A percentile compares a stretch with the other conserved stretches of the same genome.
phyloP scores from a whole-genome alignment of 2,888 invertebrate genomes.

The Thyatira batis region DNA sequence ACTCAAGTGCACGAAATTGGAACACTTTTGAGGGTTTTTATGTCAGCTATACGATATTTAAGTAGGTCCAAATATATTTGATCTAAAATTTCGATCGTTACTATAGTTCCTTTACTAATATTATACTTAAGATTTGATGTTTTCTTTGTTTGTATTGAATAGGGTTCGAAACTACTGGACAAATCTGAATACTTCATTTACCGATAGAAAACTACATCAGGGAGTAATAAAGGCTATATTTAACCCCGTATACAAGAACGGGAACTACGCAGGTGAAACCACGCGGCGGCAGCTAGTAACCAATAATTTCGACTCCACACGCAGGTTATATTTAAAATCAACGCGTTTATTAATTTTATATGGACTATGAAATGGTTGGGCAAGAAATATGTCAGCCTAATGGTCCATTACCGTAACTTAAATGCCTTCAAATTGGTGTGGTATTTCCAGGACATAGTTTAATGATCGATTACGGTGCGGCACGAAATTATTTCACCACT shows the following conservation, averaged over 20 bases:
- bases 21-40: background rate
- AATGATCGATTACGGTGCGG: background rate
- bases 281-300: no score
- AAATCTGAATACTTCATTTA: no score
- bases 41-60: background rate
- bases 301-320: background rate
- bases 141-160: no score
- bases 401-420: background rate
- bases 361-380: background rate
- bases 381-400: background rate
- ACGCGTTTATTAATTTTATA: background rate
- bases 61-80: background rate
- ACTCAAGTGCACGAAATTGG: background rate
- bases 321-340: background rate
- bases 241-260: no score
- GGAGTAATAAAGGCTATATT: no score
- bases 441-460: background rate
- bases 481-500: conserved; percentile 1
- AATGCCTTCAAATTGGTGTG: background rate
- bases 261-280: no score
- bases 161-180: no score
- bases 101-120: no score
- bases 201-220: no score
- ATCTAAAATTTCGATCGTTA: no score
- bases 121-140: no score